A percentile compares a stretch with the other conserved stretches of the same genome.
Conservation (phyloP, 2,888 invertebrate species). For the Orchesella flavescens region DNA sequence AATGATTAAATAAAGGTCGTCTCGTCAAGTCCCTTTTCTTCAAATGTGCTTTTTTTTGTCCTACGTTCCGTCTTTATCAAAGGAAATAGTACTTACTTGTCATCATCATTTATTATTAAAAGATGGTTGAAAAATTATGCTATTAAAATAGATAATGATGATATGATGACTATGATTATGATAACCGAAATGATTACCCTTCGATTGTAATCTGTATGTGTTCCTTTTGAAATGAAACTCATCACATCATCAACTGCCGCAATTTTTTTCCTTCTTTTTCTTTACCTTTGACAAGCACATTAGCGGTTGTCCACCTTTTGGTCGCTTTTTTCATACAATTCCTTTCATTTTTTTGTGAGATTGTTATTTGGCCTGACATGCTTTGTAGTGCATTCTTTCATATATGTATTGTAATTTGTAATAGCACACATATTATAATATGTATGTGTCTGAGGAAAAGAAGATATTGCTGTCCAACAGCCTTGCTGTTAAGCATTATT, state of each 20-base stretch:
- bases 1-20: constrained; percentile 1
- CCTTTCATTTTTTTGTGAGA: neutral
- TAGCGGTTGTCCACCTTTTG: constrained; percentile 26
- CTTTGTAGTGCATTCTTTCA: no score
- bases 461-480: neutral
- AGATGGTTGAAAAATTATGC: constrained; percentile 25
- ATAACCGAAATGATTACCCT: constrained; percentile 43
- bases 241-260: constrained; percentile 9
- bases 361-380: neutral
- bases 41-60: neutral
- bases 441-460: neutral
- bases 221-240: constrained; percentile 5
- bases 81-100: constrained; percentile 3
- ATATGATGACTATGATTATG: constrained; percentile 40
- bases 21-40: constrained; percentile 3
- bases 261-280: constrained; percentile 5
- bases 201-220: constrained; percentile 15
- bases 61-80: neutral
- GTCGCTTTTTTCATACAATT: constrained; percentile 4
- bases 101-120: constrained; percentile 26
- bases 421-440: neutral
- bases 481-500: neutral
- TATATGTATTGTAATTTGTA: no score
- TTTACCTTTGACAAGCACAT: constrained; percentile 10
- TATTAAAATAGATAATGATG: constrained; percentile 35